These are phyloP conservation scores for Microtus richardsoni DNA, from an alignment of 2,113 vertebrate species.

Conservation along the genomic window DNA sequence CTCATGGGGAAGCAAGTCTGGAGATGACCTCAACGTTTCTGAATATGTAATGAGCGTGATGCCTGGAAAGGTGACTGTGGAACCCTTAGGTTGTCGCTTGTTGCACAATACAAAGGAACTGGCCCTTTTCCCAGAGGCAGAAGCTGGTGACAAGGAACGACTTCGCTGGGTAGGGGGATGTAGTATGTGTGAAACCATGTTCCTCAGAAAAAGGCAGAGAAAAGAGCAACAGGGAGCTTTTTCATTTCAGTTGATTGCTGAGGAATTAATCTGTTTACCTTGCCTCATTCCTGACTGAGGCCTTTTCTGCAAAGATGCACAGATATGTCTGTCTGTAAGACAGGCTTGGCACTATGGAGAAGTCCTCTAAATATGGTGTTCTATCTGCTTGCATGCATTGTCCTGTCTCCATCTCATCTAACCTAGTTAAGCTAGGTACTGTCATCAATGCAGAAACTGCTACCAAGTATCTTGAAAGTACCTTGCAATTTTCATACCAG, in stretches of 20 bases:
- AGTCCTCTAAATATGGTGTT: neutral
- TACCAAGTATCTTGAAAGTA: neutral
- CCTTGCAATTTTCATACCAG: neutral
- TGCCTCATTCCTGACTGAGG: neutral
- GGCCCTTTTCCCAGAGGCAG: neutral
- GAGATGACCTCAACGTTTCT: conserved; percentile 25
- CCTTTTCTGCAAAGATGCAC: neutral
- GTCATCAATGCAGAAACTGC: neutral
- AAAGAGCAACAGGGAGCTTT: neutral
- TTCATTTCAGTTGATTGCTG: neutral
- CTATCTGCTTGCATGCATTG: neutral
- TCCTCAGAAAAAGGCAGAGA: neutral
- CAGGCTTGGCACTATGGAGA: neutral
- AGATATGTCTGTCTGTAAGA: neutral
- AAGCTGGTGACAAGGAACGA: fast-evolving
- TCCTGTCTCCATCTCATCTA: neutral
- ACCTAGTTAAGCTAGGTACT: neutral
- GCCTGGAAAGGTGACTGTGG: neutral
- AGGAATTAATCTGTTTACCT: neutral
- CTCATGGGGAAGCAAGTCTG: neutral
- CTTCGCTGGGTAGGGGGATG: fast-evolving
- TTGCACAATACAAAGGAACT: neutral
- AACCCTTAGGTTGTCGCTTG: neutral
- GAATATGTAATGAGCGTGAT: conserved; percentile 50
- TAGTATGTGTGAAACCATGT: fast-evolving